Percentiles rank a stretch among this genome's conserved stretches.
These are phyloP conservation scores for Arion vulgaris DNA, from an alignment of 1,140 invertebrate genomes.

Conservation along the genomic window DNA sequence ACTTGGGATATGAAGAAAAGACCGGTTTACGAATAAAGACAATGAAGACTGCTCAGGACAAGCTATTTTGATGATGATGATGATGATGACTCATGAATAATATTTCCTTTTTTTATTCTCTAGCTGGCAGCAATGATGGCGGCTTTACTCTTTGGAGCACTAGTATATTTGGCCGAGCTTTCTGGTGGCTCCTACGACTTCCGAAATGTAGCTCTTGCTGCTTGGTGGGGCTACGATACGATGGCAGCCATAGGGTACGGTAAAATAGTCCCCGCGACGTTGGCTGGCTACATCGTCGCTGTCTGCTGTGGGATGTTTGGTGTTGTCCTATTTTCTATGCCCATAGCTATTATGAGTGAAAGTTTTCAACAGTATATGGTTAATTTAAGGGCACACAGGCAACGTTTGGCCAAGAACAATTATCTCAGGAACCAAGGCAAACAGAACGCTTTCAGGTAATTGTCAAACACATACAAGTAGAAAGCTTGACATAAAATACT, in stretches of 20 bases:
- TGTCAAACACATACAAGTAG: too few species aligned
- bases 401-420: background rate
- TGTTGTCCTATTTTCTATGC: constrained; percentile 39
- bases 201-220: constrained; percentile 97
- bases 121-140: background rate
- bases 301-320: constrained; percentile 33
- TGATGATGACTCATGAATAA: background rate
- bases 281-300: constrained; percentile 54
- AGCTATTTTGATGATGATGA: too few species aligned
- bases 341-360: constrained; percentile 22
- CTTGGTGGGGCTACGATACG: constrained; percentile 89
- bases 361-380: constrained; percentile 28
- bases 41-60: too few species aligned
- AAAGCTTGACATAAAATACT: too few species aligned
- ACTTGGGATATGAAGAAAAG: too few species aligned
- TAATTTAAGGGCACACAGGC: background rate
- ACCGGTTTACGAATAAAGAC: too few species aligned
- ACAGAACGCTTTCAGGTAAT: constrained; percentile 2
- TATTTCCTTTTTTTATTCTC: too few species aligned
- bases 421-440: background rate
- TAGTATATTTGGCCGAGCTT: background rate
- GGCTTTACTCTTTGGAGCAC: background rate
- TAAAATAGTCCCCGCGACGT: constrained; percentile 79
- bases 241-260: constrained; percentile 99
- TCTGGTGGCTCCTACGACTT: background rate